phyloP scores from a whole-genome alignment of 2,797 vertebrate genomes.

The Neosilurus hyrtlii region DNA sequence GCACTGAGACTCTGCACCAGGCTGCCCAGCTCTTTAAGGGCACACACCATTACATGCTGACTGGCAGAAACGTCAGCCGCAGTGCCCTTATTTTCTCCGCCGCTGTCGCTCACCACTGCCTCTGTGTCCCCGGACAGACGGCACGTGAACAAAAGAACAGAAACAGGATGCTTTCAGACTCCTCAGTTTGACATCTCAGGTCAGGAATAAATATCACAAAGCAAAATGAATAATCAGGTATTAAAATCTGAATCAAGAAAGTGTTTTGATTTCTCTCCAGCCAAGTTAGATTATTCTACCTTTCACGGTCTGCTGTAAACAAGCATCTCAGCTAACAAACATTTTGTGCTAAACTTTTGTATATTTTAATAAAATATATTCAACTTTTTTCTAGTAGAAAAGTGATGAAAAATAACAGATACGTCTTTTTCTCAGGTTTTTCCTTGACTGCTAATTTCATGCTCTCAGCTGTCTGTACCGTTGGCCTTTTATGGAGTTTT shows the following conservation, averaged over 20 bases:
- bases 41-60: constrained; percentile 98
- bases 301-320: not conserved
- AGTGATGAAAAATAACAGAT: too few species aligned
- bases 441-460: too few species aligned
- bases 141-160: not conserved
- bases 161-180: constrained; percentile 14
- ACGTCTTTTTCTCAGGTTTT: too few species aligned
- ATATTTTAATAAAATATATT: too few species aligned
- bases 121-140: constrained; percentile 72
- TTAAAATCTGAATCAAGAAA: not conserved
- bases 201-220: not conserved
- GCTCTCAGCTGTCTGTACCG: too few species aligned
- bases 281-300: constrained; percentile 14
- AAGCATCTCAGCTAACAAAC: too few species aligned
- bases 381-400: too few species aligned
- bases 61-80: constrained; percentile 92
- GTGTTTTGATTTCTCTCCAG: not conserved
- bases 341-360: too few species aligned
- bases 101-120: constrained; percentile 92
- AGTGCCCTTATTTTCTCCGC: constrained; percentile 89
- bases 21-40: constrained; percentile 93
- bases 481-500: too few species aligned
- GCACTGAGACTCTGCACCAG: constrained; percentile 95
- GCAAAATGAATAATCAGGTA: not conserved
- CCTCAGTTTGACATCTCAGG: not conserved